These are phyloP conservation scores for Dendrolimus kikuchii DNA, from an alignment of 1,140 invertebrate genomes.

Conservation along the genomic window DNA sequence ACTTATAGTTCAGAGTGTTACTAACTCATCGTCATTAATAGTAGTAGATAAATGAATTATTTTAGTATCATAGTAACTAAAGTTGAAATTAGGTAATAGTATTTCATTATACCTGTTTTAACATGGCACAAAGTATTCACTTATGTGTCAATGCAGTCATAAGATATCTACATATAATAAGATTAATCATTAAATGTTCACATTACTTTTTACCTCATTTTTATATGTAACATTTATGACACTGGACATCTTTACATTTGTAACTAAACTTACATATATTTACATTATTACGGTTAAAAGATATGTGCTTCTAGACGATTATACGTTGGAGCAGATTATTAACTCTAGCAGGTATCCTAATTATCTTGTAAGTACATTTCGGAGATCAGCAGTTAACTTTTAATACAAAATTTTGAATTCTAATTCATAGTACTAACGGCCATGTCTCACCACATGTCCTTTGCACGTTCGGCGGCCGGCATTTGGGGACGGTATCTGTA, in stretches of 20 bases:
- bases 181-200: background rate
- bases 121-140: conserved; percentile 64
- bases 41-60: too few species aligned
- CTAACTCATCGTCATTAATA: too few species aligned
- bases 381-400: conserved; percentile 18
- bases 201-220: background rate
- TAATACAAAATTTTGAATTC: conserved; percentile 1
- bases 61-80: too few species aligned
- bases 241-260: conserved; percentile 41
- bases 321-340: background rate
- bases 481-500: conserved; percentile 55
- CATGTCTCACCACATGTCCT: conserved; percentile 59
- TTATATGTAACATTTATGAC: conserved; percentile 36
- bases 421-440: conserved; percentile 19
- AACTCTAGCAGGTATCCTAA: background rate
- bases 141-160: conserved; percentile 40
- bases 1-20: too few species aligned
- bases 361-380: conserved; percentile 5
- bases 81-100: background rate
- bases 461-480: conserved; percentile 53
- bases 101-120: conserved; percentile 1
- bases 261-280: conserved; percentile 59
- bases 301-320: background rate
- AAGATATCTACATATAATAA: background rate
- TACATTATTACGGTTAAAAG: conserved; percentile 31